Evolutionary conservation across 2,888 invertebrate genomes (phyloP), one percentile per base, ranked within the genome.

Genomic region (Psylliodes chrysocephalus): DNA sequence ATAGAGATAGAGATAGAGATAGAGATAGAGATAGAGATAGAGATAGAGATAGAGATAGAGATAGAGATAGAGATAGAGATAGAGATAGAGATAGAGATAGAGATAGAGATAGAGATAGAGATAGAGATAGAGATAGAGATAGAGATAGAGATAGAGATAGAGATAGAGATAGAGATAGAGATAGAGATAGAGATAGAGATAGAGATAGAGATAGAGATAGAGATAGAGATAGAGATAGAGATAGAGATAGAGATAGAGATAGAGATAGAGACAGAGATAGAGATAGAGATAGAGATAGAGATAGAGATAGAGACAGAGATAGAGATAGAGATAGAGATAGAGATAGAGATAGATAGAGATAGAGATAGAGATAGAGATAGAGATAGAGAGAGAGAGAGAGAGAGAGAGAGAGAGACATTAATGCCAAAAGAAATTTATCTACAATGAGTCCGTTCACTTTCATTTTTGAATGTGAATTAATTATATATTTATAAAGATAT

Each of bases 141-240:
- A 44, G 44, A 44, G 22, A 15, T 2, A 28, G 46, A 30, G 47
- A 25, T 12, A 49, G 49, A 22, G 35, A 19, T 4, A 38, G 33
- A 49, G 47, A 25, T 14, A 28, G 59, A 49, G 33, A 35, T 17
- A 35, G 49, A 59, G 35, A 33, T 15, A 18, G 38, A 35, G 38
- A 25, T 10, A 19, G 51, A 49, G 51, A 33, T 14, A 42, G 42
- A 15, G 15, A 42, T 10, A 42, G 42, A 42, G 42, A 42, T 5
- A 42, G 17, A 42, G 15, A 15, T 15, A 42, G 42, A 42, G 42
- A 42, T 12, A 42, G 42, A 15, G 17, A 42, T 3, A 42, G 42
- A 42, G 15, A 42, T 2, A 42, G 17, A 14, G 42, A 42, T 2
- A 42, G 8, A 15, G 8, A 15, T 14, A 42, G 15, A 14, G 10